Evolutionary conservation across 1,140 invertebrate genomes (phyloP).

Genomic region (Scaptomyza pallida): DNA sequence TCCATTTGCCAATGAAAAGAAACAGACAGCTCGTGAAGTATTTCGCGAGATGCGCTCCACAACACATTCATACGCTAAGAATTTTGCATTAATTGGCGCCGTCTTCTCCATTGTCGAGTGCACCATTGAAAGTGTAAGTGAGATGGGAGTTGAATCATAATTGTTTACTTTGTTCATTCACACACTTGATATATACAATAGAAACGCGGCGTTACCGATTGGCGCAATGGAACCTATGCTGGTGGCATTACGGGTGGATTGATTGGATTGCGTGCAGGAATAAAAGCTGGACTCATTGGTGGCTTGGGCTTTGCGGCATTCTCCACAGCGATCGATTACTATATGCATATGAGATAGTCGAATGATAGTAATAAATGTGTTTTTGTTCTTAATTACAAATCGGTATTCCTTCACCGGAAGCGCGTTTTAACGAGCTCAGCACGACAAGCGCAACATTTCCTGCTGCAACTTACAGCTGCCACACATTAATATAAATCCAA

Average conservation of each 20-base stretch:
- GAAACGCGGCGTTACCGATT: slow-evolving; percentile 96
- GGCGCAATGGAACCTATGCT: slow-evolving; percentile 98
- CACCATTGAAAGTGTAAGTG: slow-evolving; percentile 92
- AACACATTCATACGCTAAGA: slow-evolving; percentile 97
- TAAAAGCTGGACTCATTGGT: slow-evolving; percentile 95
- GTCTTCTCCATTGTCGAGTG: slow-evolving; percentile 97
- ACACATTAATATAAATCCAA: slow-evolving; percentile 62
- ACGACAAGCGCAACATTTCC: slow-evolving; percentile 41
- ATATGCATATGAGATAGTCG: slow-evolving; percentile 87
- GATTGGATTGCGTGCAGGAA: slow-evolving; percentile 97
- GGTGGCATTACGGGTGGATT: slow-evolving; percentile 96
- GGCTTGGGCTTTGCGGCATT: slow-evolving; percentile 98
- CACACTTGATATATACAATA: slow-evolving; percentile 69
- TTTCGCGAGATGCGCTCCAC: slow-evolving; percentile 96
- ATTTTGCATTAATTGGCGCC: slow-evolving; percentile 97
- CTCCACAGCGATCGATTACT: slow-evolving; percentile 97
- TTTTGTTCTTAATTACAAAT: slow-evolving; percentile 60
- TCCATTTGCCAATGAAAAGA: slow-evolving; percentile 88
- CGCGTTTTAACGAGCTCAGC: slow-evolving; percentile 37
- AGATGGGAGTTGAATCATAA: not conserved
- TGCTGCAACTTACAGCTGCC: slow-evolving; percentile 52
- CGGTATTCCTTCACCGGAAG: slow-evolving; percentile 25
- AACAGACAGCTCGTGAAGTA: slow-evolving; percentile 92
- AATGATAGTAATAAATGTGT: slow-evolving; percentile 57
- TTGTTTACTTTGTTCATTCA: not conserved